These are phyloP conservation scores for Phrynosoma platyrhinos DNA, from an alignment of 2,113 vertebrate genomes.

Conservation along the genomic window DNA sequence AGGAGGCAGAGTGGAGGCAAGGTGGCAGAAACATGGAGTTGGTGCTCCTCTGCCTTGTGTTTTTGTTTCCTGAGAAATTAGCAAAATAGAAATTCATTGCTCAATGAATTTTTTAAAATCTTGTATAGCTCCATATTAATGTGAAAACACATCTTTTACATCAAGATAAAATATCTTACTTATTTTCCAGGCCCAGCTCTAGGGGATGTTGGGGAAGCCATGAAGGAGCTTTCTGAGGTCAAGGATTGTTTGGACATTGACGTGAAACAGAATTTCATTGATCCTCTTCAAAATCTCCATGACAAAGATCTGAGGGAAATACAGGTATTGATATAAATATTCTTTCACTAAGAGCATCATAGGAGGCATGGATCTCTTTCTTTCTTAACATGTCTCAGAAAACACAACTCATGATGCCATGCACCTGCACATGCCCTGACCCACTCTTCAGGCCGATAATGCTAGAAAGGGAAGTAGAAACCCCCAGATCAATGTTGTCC, in stretches of 20 bases:
- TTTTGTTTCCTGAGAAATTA: neutral
- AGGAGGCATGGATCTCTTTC: neutral
- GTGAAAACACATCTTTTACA: neutral
- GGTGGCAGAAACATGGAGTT: too few relatives aligned
- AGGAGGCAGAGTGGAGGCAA: too few relatives aligned
- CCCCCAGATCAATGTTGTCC: neutral
- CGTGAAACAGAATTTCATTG: slow-evolving; percentile 98
- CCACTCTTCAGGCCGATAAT: neutral
- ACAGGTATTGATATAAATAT: slow-evolving; percentile 78
- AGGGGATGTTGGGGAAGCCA: slow-evolving; percentile 91
- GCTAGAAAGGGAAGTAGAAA: too few relatives aligned
- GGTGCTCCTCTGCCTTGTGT: neutral
- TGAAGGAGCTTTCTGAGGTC: slow-evolving; percentile 95
- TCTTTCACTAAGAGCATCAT: neutral
- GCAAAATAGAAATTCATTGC: neutral
- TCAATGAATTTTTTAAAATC: slow-evolving; percentile 10
- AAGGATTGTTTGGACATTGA: slow-evolving; percentile 98
- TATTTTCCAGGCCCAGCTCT: slow-evolving; percentile 85
- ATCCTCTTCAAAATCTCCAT: slow-evolving; percentile 95
- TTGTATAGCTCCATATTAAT: neutral
- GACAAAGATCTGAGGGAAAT: slow-evolving; percentile 99
- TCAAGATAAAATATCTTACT: slow-evolving; percentile 16
- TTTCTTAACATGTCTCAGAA: neutral
- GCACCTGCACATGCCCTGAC: neutral
- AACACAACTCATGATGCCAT: too few relatives aligned